phyloP scores from a whole-genome alignment of 2,797 vertebrate species.

The Novumbra hubbsi region DNA sequence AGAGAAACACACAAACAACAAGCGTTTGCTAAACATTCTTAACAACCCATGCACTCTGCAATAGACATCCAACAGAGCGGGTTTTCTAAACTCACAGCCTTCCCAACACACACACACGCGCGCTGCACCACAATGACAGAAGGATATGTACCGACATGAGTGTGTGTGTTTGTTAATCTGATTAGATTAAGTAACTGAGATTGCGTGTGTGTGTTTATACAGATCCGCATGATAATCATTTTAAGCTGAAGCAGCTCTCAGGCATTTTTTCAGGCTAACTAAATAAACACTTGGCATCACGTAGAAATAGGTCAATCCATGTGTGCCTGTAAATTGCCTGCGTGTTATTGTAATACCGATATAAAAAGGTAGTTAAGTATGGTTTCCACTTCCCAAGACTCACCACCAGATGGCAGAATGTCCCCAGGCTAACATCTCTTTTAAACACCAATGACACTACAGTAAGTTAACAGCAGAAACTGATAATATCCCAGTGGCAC shows the following conservation, averaged over 20 bases:
- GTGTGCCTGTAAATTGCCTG: neutral
- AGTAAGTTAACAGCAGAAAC: neutral
- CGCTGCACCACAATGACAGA: neutral
- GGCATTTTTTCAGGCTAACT: constrained; percentile 4
- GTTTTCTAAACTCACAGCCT: neutral
- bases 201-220: constrained; percentile 7
- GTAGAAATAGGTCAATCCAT: constrained; percentile 31
- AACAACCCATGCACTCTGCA: neutral
- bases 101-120: no score
- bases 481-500: no score
- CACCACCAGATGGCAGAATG: constrained; percentile 62
- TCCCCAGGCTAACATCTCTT: constrained; percentile 26
- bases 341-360: neutral
- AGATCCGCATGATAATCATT: constrained; percentile 15
- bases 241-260: constrained; percentile 22
- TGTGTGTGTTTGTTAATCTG: constrained; percentile 7
- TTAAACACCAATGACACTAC: neutral
- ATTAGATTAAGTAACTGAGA: neutral
- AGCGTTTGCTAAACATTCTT: neutral
- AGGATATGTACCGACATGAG: neutral
- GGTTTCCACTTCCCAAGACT: neutral
- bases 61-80: neutral
- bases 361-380: neutral
- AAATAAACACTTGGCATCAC: constrained; percentile 21
- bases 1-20: neutral